phyloP scores from a whole-genome alignment of 2,113 vertebrate genomes.

The Caracal caracal region DNA sequence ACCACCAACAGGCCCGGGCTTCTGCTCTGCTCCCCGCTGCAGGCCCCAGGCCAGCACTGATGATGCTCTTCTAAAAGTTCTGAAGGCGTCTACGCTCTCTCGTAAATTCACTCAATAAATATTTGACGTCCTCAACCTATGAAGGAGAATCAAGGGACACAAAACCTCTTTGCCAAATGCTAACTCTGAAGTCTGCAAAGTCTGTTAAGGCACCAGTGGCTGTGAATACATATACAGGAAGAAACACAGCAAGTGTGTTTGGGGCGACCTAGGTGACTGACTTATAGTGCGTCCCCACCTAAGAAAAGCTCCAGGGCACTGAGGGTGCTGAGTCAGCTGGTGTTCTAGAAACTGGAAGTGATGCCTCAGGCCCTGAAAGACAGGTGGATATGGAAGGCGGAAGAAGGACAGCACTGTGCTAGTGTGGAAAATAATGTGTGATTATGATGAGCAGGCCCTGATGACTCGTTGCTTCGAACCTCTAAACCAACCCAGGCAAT shows the following conservation, averaged over 20 bases:
- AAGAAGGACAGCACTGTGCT: background rate
- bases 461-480: fast-evolving
- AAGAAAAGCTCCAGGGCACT: background rate
- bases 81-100: background rate
- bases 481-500: background rate
- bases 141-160: background rate
- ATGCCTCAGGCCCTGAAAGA: no score
- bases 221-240: fast-evolving
- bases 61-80: no score
- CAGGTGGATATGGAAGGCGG: background rate
- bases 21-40: background rate
- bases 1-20: background rate
- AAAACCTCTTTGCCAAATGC: background rate
- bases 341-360: background rate
- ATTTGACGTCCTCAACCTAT: background rate
- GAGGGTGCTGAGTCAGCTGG: background rate
- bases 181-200: background rate
- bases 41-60: fast-evolving
- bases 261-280: fast-evolving
- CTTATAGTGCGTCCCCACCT: fast-evolving
- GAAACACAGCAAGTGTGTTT: background rate
- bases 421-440: background rate
- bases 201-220: background rate
- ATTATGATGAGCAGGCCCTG: fast-evolving
- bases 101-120: background rate